Base-by-base conservation (phyloP, 2,888 invertebrate species). In the Cephus nigrinus region DNA sequence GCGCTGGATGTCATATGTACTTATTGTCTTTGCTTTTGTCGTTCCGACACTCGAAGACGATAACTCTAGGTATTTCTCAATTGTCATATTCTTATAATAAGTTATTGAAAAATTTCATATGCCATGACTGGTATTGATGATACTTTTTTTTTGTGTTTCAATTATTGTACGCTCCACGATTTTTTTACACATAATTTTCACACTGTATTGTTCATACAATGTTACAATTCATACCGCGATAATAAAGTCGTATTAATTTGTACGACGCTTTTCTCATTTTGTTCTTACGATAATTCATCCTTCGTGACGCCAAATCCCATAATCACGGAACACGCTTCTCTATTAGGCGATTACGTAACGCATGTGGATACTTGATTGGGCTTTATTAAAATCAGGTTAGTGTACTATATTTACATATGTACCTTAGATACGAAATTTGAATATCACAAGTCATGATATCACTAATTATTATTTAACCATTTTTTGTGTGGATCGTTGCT, bases 201-300 rank as follows among this genome's bases (percentile, higher is more conserved):
- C 73, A 73, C 71, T 35, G 73, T 34, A 77, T 36, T 79, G 40
- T 72, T 34, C 69, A 68, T 71, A 71, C 68, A 68, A 40, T 80
- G 72, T 68, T 69, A 35, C 11, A 80, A 73, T 75, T 77, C 76
- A 76, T 76, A 33, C 73, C 78, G 34, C 30, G 71, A 71, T 76
- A 86, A 85, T 84, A 84, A 83, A 85, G 76, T 82, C 81, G 79
- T 80, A 82, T 84, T 82, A 69, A 80, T 85, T 83, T 82, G 79
- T 84, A 80, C 34, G 77, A 55, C 23, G 55, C 23, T 55, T 9
- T 55, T 55, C 2, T 55, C 55, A 23, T 55, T 55, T 1, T 55
- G 23, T 1, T 9, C 55, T 4, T 23, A 23, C 15, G 23, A 23
- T 23, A 55, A 9, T 23, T 2, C 15, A 23, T 40, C 23, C 0